phyloP scores from a whole-genome alignment of 2,888 invertebrate genomes.

The Ormyrus rosae region DNA sequence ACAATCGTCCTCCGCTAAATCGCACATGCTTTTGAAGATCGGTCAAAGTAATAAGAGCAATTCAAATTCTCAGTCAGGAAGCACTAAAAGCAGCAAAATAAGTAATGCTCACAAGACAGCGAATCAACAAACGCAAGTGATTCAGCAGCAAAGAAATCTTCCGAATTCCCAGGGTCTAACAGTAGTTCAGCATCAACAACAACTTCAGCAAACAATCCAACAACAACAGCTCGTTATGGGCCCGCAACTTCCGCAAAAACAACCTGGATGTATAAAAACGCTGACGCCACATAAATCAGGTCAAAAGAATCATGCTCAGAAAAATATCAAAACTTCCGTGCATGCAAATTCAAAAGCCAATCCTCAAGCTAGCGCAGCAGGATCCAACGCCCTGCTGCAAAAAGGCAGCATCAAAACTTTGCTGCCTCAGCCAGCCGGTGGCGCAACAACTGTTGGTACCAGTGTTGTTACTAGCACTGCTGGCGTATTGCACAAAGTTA shows the following conservation, averaged over 20 bases:
- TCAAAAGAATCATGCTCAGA: constrained; percentile 77
- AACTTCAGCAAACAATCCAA: constrained; percentile 60
- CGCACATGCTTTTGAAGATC: constrained; percentile 69
- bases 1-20: constrained; percentile 53
- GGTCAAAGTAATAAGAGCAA: constrained; percentile 63
- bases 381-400: constrained; percentile 36
- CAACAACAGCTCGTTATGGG: constrained; percentile 57
- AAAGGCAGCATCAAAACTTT: constrained; percentile 64
- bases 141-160: constrained; percentile 51
- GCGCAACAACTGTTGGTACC: constrained; percentile 58
- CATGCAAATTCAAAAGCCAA: constrained; percentile 62
- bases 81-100: constrained; percentile 61
- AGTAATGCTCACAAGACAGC: constrained; percentile 61
- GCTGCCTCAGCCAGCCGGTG: constrained; percentile 49
- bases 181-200: constrained; percentile 76
- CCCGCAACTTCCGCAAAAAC: constrained; percentile 66
- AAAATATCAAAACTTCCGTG: constrained; percentile 70
- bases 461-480: not conserved
- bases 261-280: constrained; percentile 72
- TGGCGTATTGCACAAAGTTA: constrained; percentile 10
- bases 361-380: not conserved
- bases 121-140: constrained; percentile 59
- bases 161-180: constrained; percentile 76
- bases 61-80: constrained; percentile 62
- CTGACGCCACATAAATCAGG: constrained; percentile 69